Percentiles rank a stretch among this genome's conserved stretches.
These are phyloP conservation scores for Stomatorhinus ivindoensis DNA, from an alignment of 2,113 vertebrate genomes.

Conservation along the genomic window DNA sequence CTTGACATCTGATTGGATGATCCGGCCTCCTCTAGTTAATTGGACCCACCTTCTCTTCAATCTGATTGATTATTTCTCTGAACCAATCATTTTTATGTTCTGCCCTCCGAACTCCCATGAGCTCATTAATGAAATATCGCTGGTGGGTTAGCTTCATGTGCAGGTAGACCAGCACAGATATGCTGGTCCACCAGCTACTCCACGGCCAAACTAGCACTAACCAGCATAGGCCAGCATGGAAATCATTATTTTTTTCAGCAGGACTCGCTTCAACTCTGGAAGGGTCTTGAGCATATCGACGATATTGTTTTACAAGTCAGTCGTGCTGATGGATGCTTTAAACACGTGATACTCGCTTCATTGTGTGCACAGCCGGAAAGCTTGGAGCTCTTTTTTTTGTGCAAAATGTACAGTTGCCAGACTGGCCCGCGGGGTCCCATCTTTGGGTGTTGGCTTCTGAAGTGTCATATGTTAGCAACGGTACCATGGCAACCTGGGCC, in stretches of 20 bases:
- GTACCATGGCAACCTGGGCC: conserved; percentile 22
- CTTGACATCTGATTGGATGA: neutral
- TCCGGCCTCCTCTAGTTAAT: neutral
- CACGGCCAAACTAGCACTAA: neutral
- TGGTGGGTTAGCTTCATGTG: too few species aligned
- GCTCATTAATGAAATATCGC: too few species aligned
- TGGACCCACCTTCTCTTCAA: neutral
- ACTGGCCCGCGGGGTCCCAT: conserved; percentile 37
- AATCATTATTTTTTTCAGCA: neutral
- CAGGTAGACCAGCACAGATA: too few species aligned
- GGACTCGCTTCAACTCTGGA: neutral
- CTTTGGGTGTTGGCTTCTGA: conserved; percentile 38
- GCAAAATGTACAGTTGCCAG: neutral
- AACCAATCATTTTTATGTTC: too few species aligned
- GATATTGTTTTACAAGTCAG: neutral
- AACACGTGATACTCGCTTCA: neutral
- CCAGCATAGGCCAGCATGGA: neutral
- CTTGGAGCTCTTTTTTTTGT: neutral
- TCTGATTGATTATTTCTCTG: too few species aligned
- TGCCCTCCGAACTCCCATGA: too few species aligned
- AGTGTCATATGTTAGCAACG: conserved; percentile 29
- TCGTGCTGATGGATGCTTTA: neutral
- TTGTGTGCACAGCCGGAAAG: neutral
- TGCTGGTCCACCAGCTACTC: too few species aligned
- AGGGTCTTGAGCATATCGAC: neutral